Evolutionary conservation across 2,888 invertebrate species (phyloP).

Genomic region (Malthinus seriepunctatus): DNA sequence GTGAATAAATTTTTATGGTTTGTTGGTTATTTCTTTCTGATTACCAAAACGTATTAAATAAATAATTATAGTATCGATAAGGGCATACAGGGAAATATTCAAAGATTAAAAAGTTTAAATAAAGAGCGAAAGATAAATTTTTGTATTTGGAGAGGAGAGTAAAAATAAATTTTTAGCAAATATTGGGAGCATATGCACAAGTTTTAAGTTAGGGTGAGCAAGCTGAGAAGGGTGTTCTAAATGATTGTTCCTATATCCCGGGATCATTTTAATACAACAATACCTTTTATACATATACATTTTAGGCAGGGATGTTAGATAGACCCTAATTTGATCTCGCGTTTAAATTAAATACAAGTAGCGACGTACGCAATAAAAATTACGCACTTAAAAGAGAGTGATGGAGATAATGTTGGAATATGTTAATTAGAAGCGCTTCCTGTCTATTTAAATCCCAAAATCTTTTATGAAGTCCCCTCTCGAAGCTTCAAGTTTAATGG

Average conservation of each 20-base stretch:
- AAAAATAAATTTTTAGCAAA: too few species aligned
- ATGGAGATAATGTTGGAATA: background rate
- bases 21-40: too few species aligned
- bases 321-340: constrained; percentile 20
- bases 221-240: background rate
- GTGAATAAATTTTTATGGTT: too few species aligned
- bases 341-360: background rate
- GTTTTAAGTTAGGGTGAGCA: background rate
- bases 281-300: constrained; percentile 53
- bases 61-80: too few species aligned
- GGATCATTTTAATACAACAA: constrained; percentile 4
- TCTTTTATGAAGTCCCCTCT: constrained; percentile 1
- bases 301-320: constrained; percentile 10
- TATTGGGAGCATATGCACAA: too few species aligned
- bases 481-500: background rate
- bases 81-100: too few species aligned
- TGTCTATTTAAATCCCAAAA: constrained; percentile 1
- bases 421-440: background rate
- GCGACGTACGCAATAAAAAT: background rate
- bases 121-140: too few species aligned
- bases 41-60: too few species aligned
- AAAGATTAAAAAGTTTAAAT: too few species aligned
- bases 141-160: too few species aligned
- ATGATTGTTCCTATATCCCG: background rate
- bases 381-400: background rate